Base-by-base conservation (phyloP, 64 coral and sea anemone genomes). In the Montipora cactus region DNA sequence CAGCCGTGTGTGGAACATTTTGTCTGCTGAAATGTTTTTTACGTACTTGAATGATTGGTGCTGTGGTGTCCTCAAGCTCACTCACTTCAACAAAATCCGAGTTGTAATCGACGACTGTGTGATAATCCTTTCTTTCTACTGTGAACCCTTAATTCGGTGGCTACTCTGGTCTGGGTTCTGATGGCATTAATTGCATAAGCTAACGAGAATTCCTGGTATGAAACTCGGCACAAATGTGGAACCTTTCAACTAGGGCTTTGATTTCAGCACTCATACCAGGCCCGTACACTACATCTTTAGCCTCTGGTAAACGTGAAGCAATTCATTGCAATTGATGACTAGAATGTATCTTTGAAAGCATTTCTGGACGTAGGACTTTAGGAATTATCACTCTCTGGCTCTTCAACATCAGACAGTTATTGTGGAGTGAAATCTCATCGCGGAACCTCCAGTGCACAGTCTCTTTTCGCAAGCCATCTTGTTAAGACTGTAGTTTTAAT, bases 351-450 rank as follows among this genome's bases (percentile, higher is more conserved):
- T 68, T 92, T 73, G 61, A 84, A 7, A 96, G 67, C 15, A 93
- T 84, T 89, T 96, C 90, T 25, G 90, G 45, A 12, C 85, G 89
- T 78, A 86, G 4, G 28, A 79, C 87, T 80, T 93, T 93, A 8
- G 77, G 95, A 19, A 89, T 76, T 45, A 93, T 93, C 84, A 84
- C 89, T 95, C 83, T 49, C 80, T 91, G 94, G 71, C 91, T 92
- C 89, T 95, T 95, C 6, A 95, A 82, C n/a, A 88, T 15, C 21
- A 95, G 70, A 18, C 89, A 55, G 0, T 55, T 75, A 45, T 95
- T 95, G 78, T 95, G 45, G 3, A 95, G 88, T 48, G 81, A 73
- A 52, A 91, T 95, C 58, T 94, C 93, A 12, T 95, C 84, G 19
- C 89, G 20, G 50, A 55, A 91, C n/a, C 91, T 79, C 89, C 88